Percentiles rank a stretch among this genome's conserved stretches.
Conservation (phyloP, 2,888 invertebrate genomes). For the Limulus polyphemus region DNA sequence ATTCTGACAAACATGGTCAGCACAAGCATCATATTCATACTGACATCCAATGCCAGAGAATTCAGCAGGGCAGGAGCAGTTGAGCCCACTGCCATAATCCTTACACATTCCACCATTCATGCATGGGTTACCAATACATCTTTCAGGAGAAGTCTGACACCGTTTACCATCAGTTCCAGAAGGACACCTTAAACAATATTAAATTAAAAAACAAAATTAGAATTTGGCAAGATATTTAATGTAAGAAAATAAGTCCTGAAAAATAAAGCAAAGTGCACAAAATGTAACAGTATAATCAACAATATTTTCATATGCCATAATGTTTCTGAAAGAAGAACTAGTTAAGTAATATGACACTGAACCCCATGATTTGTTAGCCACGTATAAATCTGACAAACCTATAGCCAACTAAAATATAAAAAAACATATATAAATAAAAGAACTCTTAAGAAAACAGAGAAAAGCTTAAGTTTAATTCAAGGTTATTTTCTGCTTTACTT, state of each 20-base stretch:
- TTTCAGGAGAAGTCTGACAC: conserved; percentile 90
- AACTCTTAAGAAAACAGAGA: not conserved
- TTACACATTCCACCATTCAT: conserved; percentile 93
- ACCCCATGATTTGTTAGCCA: too few species aligned
- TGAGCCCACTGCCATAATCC: conserved; percentile 87
- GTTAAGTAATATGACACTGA: too few species aligned
- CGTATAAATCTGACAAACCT: too few species aligned
- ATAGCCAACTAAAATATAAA: not conserved
- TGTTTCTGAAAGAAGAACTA: too few species aligned
- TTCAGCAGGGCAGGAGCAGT: conserved; percentile 79
- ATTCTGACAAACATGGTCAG: conserved; percentile 59
- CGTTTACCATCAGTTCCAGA: conserved; percentile 93
- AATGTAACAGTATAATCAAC: too few species aligned
- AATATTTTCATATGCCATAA: too few species aligned
- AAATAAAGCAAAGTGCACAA: conserved; percentile 4
- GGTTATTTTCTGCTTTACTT: too few species aligned
- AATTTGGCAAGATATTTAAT: conserved; percentile 2
- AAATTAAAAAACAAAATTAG: conserved; percentile 25
- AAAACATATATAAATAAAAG: not conserved
- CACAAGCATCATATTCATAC: conserved; percentile 62
- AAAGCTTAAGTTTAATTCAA: not conserved
- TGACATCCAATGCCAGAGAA: conserved; percentile 81
- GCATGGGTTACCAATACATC: conserved; percentile 84
- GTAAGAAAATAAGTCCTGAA: not conserved
- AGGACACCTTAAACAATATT: conserved; percentile 51